phyloP scores from a whole-genome alignment of 1,140 invertebrate genomes.

The Anastatus disparis region DNA sequence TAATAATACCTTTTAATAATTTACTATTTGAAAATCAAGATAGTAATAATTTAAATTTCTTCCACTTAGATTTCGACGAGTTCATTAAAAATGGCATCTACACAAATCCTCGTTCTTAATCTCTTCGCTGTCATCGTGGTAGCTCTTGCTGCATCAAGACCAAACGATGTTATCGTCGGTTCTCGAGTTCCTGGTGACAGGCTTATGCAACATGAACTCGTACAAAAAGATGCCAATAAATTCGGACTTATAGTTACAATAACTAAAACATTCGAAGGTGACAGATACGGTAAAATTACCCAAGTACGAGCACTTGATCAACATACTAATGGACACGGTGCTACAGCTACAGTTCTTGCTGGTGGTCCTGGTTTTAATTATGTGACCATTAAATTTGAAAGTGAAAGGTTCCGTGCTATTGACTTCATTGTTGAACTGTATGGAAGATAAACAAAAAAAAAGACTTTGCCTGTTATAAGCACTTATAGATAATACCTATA shows the following conservation, averaged over 20 bases:
- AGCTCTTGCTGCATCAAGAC: not conserved
- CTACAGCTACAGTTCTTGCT: conserved; percentile 56
- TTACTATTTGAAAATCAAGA: too few relatives aligned
- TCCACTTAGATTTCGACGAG: too few relatives aligned
- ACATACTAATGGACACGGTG: conserved; percentile 67
- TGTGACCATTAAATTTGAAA: conserved; percentile 67
- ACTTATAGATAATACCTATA: too few relatives aligned
- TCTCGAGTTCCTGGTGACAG: not conserved
- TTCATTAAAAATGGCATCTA: not conserved
- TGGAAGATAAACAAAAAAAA: too few relatives aligned
- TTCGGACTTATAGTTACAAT: not conserved
- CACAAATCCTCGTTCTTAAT: not conserved
- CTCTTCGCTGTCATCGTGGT: not conserved
- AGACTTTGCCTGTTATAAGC: too few relatives aligned
- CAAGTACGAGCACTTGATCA: conserved; percentile 67
- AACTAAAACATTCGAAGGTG: not conserved
- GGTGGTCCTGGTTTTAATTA: conserved; percentile 63
- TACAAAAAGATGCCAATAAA: too few relatives aligned
- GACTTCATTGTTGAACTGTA: conserved; percentile 67
- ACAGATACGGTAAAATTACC: conserved; percentile 54
- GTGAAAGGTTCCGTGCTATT: conserved; percentile 66
- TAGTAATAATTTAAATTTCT: too few relatives aligned
- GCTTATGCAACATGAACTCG: too few relatives aligned
- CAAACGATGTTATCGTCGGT: conserved; percentile 8
- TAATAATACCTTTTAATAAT: too few relatives aligned